Evolutionary conservation across 2,888 invertebrate species (phyloP), one percentile per base, ranked within the genome.

Genomic region (Mallateleia sp.): DNA sequence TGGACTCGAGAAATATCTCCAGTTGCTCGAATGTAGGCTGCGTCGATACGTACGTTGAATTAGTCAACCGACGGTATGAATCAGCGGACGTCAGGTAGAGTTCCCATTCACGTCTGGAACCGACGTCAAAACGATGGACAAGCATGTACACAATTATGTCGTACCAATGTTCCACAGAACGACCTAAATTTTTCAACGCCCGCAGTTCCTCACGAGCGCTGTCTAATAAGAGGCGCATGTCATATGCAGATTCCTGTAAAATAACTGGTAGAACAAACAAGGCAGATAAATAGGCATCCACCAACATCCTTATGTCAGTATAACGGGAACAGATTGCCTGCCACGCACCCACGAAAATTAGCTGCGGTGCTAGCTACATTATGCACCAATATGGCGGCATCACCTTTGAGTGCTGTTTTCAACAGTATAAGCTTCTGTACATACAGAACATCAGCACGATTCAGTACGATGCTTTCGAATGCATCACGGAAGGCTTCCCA

Each of bases 371-470:
- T n/a, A 0, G 81, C 38, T n/a, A 86, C 66, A 42, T 84, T 87
- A 18, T 11, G 25, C 0, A 89, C 45, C 15, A 89, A 47, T 3
- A 62, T 72, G 2, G 86, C 56, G 0, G 87, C 83, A 52, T 81
- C 62, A 32, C 74, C 88, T 6, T 38, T 85, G 8, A 89, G 25
- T 32, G 82, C 64, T 52, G 45, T 56, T 25, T 87, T 85, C 0
- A 88, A 60, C 47, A 88, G 85, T 4, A 88, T 77, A 7, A 89
- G 38, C 47, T 87, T 86, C 47, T 86, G 86, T 2, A 84, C 88
- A 7, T 58, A 47, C 3, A 79, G 64, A 5, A 84, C 50, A 7
- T 86, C 34, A 0, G 45, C 8, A 6, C 15, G 22, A n/a, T 47
- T 34, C n/a, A 52, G 22, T 0, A 81, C 81, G 28, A 81, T 34